Evolutionary conservation across 2,797 vertebrate species (phyloP).

Genomic region (Trachops cirrhosus): DNA sequence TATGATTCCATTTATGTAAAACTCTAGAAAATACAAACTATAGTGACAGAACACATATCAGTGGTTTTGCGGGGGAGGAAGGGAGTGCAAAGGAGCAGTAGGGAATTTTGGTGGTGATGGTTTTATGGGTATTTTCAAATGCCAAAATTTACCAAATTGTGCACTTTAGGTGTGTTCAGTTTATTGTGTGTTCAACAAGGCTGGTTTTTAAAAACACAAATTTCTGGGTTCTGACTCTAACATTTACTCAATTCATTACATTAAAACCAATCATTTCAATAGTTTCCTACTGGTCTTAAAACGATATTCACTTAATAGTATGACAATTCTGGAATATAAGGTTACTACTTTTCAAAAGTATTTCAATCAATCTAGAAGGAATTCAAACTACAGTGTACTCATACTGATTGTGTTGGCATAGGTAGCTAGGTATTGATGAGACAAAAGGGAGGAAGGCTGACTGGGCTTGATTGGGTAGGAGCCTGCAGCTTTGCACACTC

Average conservation of each 20-base stretch:
- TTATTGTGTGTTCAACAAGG: background rate
- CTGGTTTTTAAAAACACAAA: background rate
- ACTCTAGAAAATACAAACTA: background rate
- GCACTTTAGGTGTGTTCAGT: background rate
- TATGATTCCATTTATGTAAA: background rate
- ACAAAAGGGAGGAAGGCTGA: background rate
- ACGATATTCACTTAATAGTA: background rate
- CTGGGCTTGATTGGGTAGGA: background rate
- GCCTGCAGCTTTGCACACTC: background rate
- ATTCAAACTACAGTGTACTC: background rate
- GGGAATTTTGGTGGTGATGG: background rate
- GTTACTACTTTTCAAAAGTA: slow-evolving; percentile 28
- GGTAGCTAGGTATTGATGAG: background rate
- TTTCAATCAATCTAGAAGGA: background rate
- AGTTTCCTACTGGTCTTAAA: slow-evolving; percentile 1
- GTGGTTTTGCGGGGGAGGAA: background rate
- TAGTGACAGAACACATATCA: background rate
- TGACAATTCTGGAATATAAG: background rate
- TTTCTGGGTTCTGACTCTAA: background rate
- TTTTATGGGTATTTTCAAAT: background rate
- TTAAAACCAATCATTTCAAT: background rate
- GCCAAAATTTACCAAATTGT: background rate
- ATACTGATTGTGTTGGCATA: background rate
- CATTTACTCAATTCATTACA: background rate
- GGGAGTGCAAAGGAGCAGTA: background rate